phyloP scores from a whole-genome alignment of 2,113 vertebrate genomes.

The Irena cyanogastra region DNA sequence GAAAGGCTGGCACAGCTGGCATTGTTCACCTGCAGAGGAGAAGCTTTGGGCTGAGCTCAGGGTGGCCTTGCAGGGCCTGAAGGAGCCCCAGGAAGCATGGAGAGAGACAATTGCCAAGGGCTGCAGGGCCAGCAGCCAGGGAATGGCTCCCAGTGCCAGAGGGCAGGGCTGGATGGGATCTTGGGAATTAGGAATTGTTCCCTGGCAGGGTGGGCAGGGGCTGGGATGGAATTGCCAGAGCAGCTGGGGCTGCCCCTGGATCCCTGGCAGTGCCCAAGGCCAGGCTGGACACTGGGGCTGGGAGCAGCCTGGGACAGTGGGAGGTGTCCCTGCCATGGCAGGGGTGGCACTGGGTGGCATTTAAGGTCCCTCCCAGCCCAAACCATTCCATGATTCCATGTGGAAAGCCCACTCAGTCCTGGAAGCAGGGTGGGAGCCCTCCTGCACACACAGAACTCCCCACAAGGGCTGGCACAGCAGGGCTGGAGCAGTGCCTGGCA shows the following conservation, averaged over 20 bases:
- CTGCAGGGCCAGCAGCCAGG: no score
- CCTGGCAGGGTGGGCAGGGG: background rate
- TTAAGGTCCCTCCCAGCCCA: accelerated
- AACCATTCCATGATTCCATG: background rate
- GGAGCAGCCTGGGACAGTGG: background rate
- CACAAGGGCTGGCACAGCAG: background rate
- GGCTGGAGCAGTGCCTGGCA: background rate
- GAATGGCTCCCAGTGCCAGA: no score
- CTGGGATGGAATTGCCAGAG: background rate
- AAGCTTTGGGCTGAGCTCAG: no score
- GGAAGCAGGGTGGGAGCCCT: background rate
- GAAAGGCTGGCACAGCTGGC: background rate
- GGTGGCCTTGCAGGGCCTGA: no score
- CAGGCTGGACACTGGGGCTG: background rate
- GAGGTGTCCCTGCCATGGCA: background rate
- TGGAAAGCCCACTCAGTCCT: background rate
- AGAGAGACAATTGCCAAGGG: no score
- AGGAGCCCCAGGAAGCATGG: no score
- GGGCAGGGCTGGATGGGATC: no score
- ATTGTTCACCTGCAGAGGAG: no score
- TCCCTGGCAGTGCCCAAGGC: background rate
- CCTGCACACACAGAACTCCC: background rate
- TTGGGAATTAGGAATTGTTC: background rate
- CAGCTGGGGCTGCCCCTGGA: background rate
- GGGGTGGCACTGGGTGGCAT: accelerated